Evolutionary conservation across 2,888 invertebrate genomes (phyloP).

Genomic region (Sycophila texana): DNA sequence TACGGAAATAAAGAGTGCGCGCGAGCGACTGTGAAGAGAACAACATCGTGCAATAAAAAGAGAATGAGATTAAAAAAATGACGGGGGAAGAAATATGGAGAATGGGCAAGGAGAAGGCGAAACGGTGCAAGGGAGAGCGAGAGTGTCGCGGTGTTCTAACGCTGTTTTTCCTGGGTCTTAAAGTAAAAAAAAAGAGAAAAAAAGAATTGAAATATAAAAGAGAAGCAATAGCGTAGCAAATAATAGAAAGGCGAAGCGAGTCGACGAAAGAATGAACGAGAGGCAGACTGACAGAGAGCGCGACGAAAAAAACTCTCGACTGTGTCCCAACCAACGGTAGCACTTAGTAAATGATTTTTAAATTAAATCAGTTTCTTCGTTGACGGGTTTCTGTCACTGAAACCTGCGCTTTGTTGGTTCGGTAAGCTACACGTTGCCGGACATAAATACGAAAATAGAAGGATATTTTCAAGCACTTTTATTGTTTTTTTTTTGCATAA

Average conservation of each 20-base stretch:
- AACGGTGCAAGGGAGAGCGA: not conserved
- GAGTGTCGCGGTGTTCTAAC: not conserved
- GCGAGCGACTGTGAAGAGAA: conserved; percentile 1
- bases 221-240: conserved; percentile 56
- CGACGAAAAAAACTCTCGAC: conserved; percentile 56
- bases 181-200: conserved; percentile 48
- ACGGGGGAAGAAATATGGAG: conserved; percentile 6
- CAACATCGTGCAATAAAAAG: conserved; percentile 1
- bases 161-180: conserved; percentile 34
- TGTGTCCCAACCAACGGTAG: conserved; percentile 56
- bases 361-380: conserved; percentile 64
- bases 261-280: conserved; percentile 8
- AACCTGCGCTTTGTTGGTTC: conserved; percentile 45
- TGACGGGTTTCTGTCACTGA: conserved; percentile 40
- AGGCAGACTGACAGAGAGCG: conserved; percentile 45
- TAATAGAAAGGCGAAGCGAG: conserved; percentile 41
- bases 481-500: conserved; percentile 9
- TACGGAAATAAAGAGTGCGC: conserved; percentile 14
- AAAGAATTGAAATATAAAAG: conserved; percentile 55
- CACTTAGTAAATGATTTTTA: conserved; percentile 72
- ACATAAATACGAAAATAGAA: conserved; percentile 51
- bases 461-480: not conserved
- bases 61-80: conserved; percentile 32
- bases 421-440: conserved; percentile 64
- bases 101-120: not conserved